Base-by-base conservation (phyloP, 2,113 vertebrate species). In the Pygoscelis antarcticus region DNA sequence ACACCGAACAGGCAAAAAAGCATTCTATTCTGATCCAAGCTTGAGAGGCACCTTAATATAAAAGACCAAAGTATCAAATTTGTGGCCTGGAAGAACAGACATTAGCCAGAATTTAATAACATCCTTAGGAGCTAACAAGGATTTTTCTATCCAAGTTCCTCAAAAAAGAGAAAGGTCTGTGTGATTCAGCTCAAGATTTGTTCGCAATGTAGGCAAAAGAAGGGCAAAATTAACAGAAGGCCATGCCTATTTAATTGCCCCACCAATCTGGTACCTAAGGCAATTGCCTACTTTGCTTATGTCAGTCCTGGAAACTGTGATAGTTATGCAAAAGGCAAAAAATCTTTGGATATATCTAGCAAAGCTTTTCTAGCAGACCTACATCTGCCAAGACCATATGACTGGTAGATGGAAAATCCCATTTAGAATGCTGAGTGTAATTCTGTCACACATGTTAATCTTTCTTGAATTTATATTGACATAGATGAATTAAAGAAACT, bases 401-500 rank as follows among this genome's bases (percentile, higher is more conserved):
- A 83, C 17, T 83, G 20, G 38, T 90, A 87, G 27, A 57, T 52
- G n/a, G 55, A 89, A 94, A 87, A 89, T 66, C 25, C 46, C 61
- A 3, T 71, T 95, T 84, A 66, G 26, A 84, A 89, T 87, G 26
- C 34, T 47, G 27, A 42, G 20, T 55, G 5, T 19, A 84, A 86
- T 91, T 80, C 46, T 75, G 60, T 65, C 61, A 94, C 44, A 77
- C 30, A 60, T 27, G 32, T 51, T 92, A 89, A 81, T 87, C 55
- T 90, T 81, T 62, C 68, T 71, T 0, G 0, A 71, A 93, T 75
- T 91, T 84, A 47, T 68, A 71, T 42, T 74, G 76, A 75, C 72
- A 71, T 42, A 87, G 83, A 86, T 54, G 46, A 92, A 93, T 87
- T 89, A 75, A 91, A 81, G 93, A 86, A 95, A 84, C 80, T 91